Percentiles rank a stretch among this genome's conserved stretches.
phyloP scores from a whole-genome alignment of 2,888 invertebrate species.

The Zaprionus obscuricornis region DNA sequence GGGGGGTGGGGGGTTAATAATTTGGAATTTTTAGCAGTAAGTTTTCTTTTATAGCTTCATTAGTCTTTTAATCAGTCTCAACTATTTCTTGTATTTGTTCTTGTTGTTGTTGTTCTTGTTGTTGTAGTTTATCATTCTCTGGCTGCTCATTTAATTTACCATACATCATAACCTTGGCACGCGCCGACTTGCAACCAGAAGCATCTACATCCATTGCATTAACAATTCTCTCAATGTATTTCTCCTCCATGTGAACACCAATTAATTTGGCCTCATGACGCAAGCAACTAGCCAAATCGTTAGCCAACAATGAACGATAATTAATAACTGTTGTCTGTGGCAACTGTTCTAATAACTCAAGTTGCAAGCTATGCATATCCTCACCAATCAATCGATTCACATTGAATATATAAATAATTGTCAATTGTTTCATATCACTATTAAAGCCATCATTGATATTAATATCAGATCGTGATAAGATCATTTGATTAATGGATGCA shows the following conservation, averaged over 20 bases:
- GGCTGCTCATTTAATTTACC: no score
- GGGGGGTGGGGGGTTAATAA: no score
- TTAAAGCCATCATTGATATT: neutral
- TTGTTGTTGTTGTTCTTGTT: no score
- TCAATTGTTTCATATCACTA: slow-evolving; percentile 43
- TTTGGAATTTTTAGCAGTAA: no score
- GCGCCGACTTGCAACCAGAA: slow-evolving; percentile 81
- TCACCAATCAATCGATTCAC: slow-evolving; percentile 53
- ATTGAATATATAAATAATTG: slow-evolving; percentile 78
- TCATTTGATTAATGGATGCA: slow-evolving; percentile 52
- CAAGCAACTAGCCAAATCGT: slow-evolving; percentile 74
- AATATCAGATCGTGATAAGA: slow-evolving; percentile 14
- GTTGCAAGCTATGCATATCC: slow-evolving; percentile 35
- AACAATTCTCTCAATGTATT: slow-evolving; percentile 64
- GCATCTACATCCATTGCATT: slow-evolving; percentile 54
- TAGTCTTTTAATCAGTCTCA: no score
- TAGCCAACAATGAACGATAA: slow-evolving; percentile 62
- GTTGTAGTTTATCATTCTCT: no score
- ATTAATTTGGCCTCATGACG: slow-evolving; percentile 57
- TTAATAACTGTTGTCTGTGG: slow-evolving; percentile 57
- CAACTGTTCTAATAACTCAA: slow-evolving; percentile 36
- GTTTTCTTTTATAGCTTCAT: no score
- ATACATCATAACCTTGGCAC: slow-evolving; percentile 74
- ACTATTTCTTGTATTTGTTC: no score
- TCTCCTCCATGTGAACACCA: slow-evolving; percentile 50